A percentile compares a stretch with the other conserved stretches of the same genome.
Conservation (phyloP, 2,113 vertebrate genomes). For the Bufo gargarizans region DNA sequence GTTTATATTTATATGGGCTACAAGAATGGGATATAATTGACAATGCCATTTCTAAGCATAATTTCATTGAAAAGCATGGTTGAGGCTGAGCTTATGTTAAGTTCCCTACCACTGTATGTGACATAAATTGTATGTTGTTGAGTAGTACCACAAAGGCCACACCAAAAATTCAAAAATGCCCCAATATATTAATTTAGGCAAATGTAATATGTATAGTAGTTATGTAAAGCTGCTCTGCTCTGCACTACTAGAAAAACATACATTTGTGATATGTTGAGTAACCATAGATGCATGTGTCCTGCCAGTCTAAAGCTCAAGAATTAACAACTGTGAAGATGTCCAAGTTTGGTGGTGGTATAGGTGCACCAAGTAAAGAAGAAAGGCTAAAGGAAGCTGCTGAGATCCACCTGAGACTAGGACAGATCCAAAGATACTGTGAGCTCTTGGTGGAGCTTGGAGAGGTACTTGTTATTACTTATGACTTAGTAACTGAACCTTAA, state of each 20-base stretch:
- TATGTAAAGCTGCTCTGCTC: background rate
- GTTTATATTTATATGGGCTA: no score
- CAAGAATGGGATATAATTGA: no score
- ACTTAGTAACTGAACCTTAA: background rate
- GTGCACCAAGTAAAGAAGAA: slow-evolving; percentile 92
- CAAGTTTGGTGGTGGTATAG: slow-evolving; percentile 95
- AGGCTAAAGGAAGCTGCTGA: slow-evolving; percentile 92
- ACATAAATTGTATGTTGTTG: no score
- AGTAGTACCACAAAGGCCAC: no score
- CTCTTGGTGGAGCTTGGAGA: slow-evolving; percentile 98
- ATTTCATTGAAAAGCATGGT: no score
- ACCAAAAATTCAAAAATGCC: no score
- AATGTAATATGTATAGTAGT: background rate
- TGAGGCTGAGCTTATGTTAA: no score
- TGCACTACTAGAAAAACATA: background rate
- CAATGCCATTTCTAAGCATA: no score
- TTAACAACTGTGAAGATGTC: slow-evolving; percentile 97
- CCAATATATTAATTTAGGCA: background rate
- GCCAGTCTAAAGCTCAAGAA: slow-evolving; percentile 94
- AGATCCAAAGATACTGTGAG: slow-evolving; percentile 96
- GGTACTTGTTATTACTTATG: slow-evolving; percentile 72
- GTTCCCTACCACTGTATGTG: no score
- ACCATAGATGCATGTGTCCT: background rate
- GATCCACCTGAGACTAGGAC: slow-evolving; percentile 91
- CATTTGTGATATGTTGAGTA: background rate